phyloP scores from a whole-genome alignment of 2,113 vertebrate species.

The Esox niger region DNA sequence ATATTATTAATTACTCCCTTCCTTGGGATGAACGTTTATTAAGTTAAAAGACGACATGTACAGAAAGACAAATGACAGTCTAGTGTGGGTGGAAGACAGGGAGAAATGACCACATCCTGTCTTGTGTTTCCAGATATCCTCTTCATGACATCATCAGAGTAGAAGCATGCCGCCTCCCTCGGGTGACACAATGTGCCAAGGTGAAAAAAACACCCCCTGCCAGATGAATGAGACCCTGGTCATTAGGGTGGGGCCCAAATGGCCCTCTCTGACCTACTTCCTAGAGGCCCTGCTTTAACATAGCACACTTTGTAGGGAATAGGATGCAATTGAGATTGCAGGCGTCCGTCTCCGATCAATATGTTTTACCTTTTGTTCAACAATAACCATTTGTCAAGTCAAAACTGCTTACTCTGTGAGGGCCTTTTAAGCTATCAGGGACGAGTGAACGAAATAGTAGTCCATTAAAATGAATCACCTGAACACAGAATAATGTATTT shows the following conservation, averaged over 20 bases:
- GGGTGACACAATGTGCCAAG: slow-evolving; percentile 53
- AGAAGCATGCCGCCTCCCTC: slow-evolving; percentile 30
- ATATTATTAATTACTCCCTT: too few species aligned
- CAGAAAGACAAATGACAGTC: background rate
- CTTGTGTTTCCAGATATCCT: slow-evolving; percentile 21
- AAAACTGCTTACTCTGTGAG: slow-evolving; percentile 26
- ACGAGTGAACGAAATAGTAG: slow-evolving; percentile 14
- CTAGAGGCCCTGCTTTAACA: too few species aligned
- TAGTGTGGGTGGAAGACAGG: background rate
- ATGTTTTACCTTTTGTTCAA: slow-evolving; percentile 62
- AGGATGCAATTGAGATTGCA: too few species aligned
- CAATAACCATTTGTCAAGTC: slow-evolving; percentile 74
- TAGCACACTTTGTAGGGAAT: slow-evolving; percentile 51
- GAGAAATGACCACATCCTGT: background rate
- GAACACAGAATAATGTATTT: background rate
- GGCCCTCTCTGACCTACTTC: too few species aligned
- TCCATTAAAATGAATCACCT: slow-evolving; percentile 30
- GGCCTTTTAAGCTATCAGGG: slow-evolving; percentile 55
- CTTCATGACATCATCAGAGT: slow-evolving; percentile 49
- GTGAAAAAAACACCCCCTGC: slow-evolving; percentile 22
- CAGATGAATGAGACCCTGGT: slow-evolving; percentile 25
- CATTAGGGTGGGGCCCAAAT: slow-evolving; percentile 31
- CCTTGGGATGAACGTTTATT: too few species aligned
- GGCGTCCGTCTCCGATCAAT: slow-evolving; percentile 59
- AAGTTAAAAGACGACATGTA: too few species aligned